A percentile compares a stretch with the other conserved stretches of the same genome.
Evolutionary conservation across 2,797 vertebrate species (phyloP).

Genomic region (Nothura maculosa): DNA sequence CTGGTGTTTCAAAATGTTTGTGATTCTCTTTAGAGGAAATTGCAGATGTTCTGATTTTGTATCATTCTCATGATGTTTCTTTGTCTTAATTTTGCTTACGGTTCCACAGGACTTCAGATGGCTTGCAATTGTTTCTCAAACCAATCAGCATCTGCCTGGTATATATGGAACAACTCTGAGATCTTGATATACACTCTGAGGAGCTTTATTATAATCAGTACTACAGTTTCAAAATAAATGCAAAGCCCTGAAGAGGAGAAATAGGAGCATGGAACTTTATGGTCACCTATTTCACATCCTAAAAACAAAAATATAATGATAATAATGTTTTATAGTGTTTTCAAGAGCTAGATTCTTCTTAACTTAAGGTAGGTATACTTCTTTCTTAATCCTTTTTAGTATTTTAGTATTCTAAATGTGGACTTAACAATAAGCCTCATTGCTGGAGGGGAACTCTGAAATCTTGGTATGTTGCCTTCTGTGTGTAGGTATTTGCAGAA

Average conservation of each 20-base stretch:
- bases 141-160: background rate
- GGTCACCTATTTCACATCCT: background rate
- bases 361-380: background rate
- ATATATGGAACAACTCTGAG: background rate
- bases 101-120: background rate
- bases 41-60: background rate
- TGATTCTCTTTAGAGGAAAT: background rate
- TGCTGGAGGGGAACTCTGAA: too few species aligned
- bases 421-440: background rate
- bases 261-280: background rate
- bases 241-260: too few species aligned
- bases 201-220: background rate
- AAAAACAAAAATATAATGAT: background rate
- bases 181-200: background rate
- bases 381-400: background rate
- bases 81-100: background rate
- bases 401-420: background rate
- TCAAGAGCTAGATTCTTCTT: background rate
- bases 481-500: background rate
- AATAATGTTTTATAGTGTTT: background rate
- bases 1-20: background rate
- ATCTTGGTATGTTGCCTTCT: background rate
- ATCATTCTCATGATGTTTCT: background rate
- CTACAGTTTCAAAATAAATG: background rate
- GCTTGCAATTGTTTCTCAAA: background rate